Base-by-base conservation (phyloP, 2,888 invertebrate genomes). In the Epistrophe grossulariae region DNA sequence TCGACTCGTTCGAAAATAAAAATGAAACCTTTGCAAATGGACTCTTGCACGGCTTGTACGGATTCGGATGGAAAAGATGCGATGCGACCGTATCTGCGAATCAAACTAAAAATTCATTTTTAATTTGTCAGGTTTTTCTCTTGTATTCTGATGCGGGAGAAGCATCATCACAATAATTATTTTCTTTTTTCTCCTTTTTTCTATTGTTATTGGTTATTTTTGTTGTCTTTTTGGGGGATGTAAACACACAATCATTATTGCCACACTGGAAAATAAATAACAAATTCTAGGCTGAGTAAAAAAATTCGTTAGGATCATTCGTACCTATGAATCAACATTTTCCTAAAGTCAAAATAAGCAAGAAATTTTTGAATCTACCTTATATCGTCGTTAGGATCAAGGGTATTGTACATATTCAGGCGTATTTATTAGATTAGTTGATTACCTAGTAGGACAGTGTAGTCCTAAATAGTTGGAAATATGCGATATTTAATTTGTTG, bases 1-100 rank as follows among this genome's bases (percentile, higher is more conserved):
- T 40, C 40, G 15, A 13, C 2, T 4, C 31, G 2, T 4, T 9
- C 1, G 15, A 11, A 24, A 19, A 24, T 24, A 11, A 38, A 35
- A 52, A 66, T 10, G 59, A 50, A 79, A 62, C 78, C 38, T 19
- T 31, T 70, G 79, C 70, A 66, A n/a, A 35, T 35, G 24, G 60
- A 40, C 8, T 60, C 15, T 60, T 62, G 43, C 15, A 62, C 13
- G 40, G 4, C 10, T 62, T 15, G 8, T 24, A 24, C 9, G 19
- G 24, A 62, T 62, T 62, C 48, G 62, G 9, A 31, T 7, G 43
- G 31, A 57, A 60, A 50, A 81, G 84, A 78, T 78, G 78, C 70
- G 83, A 81, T 81, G 80, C 68, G 72, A 68, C 76, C 72, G 87
- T 87, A 87, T 87, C 87, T 83, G 64, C 83, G 55, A 74, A 87